These are phyloP conservation scores for Podarcis muralis DNA, from an alignment of 2,113 vertebrate genomes.

Conservation along the genomic window DNA sequence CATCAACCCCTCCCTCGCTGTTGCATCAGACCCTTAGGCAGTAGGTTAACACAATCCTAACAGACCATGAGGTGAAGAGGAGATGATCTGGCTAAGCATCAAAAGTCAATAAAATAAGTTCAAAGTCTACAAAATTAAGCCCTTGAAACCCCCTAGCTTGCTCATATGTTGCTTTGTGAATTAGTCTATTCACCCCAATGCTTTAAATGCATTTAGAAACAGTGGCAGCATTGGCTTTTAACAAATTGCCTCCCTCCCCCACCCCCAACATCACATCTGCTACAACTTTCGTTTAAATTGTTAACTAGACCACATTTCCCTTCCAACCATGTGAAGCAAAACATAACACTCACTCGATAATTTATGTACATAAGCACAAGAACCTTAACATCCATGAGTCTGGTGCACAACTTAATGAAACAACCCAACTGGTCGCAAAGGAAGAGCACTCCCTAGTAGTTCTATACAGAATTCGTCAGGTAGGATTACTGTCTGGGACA, in stretches of 20 bases:
- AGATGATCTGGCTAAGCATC: slow-evolving; percentile 75
- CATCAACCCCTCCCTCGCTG: not conserved
- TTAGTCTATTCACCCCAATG: slow-evolving; percentile 57
- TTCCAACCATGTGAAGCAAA: slow-evolving; percentile 70
- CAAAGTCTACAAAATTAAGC: slow-evolving; percentile 69
- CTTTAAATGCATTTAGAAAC: slow-evolving; percentile 58
- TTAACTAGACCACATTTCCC: slow-evolving; percentile 63
- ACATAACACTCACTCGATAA: slow-evolving; percentile 71
- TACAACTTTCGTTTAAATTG: slow-evolving; percentile 60
- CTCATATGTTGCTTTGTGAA: slow-evolving; percentile 51
- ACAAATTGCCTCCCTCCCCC: slow-evolving; percentile 44
- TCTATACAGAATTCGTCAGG: slow-evolving; percentile 57
- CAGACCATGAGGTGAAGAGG: slow-evolving; percentile 63
- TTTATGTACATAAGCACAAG: slow-evolving; percentile 76
- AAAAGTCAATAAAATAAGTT: slow-evolving; percentile 61
- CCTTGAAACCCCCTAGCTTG: slow-evolving; percentile 65
- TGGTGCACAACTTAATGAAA: slow-evolving; percentile 63
- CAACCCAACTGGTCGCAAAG: slow-evolving; percentile 65
- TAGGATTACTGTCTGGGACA: slow-evolving; percentile 47
- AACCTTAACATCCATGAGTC: slow-evolving; percentile 72
- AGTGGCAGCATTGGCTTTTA: slow-evolving; percentile 52
- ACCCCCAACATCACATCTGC: slow-evolving; percentile 52
- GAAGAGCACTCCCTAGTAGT: slow-evolving; percentile 41
- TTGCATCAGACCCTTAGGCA: slow-evolving; percentile 29
- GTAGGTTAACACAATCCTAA: slow-evolving; percentile 57